Base-by-base conservation (phyloP, 2,797 vertebrate genomes). In the Hemibagrus guttatus region DNA sequence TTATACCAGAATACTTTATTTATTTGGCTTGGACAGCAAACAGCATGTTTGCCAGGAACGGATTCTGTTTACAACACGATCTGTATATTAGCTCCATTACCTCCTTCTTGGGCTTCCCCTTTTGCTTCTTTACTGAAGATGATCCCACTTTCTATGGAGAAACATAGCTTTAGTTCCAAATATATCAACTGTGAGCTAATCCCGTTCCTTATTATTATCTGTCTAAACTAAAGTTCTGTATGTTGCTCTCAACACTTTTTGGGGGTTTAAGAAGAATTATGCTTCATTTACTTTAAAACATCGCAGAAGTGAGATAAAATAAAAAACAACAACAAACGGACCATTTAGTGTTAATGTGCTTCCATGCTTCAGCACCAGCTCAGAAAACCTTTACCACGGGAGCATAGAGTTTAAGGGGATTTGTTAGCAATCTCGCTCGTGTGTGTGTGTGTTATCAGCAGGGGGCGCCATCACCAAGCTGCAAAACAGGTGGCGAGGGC, bases 31-130 rank as follows among this genome's bases (percentile, higher is more conserved):
- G 61, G 26, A 69, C 31, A 39, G 68, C 17, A 39, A 49, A 46
- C 72, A 54, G 46, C 14, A 28, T 17, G 14, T 23, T 21, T 39
- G 21, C 11, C 16, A 42, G 16, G 14, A 63, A n/a, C 23, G 6
- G 39, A 63, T n/a, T 46, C 13, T 17, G 23, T 63, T 80, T 69
- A 31, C 19, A 79, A 66, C 39, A 31, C 8, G 14, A 13, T 31
- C 0, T 66, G 42, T 26, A 14, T 54, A 72, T 81, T 75, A 56
- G 16, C 17, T 28, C 17, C 26, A 1, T 21, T 75, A 91, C 90
- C 90, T 91, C 90, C 81, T 91, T 91, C 82, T 91, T 91, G 14
- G 90, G 87, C 74, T 87, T 91, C 52, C 88, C 90, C 63, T 86
- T 91, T 58, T 68, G 21, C 75, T 91, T 91, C 52, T 84, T 86